Conservation (phyloP, 1,140 invertebrate species). For the Phthorimaea operculella region DNA sequence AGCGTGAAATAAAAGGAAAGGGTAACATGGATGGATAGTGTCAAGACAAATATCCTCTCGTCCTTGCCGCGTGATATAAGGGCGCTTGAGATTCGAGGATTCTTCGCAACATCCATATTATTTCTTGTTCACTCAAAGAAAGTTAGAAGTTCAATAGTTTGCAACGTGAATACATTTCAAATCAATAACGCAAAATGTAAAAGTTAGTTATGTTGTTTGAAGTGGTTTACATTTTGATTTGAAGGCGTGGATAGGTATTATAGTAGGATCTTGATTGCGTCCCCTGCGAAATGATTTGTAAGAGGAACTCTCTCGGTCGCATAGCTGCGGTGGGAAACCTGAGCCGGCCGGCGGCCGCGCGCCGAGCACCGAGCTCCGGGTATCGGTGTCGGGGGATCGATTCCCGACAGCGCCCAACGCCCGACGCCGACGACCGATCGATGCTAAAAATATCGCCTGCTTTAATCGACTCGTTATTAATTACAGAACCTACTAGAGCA, state of each 20-base stretch:
- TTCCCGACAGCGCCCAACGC: too few relatives aligned
- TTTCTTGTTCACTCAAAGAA: too few relatives aligned
- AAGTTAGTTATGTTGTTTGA: too few relatives aligned
- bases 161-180: too few relatives aligned
- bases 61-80: conserved; percentile 10
- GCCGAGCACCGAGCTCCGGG: conserved; percentile 27
- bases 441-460: not conserved
- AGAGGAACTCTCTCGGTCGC: conserved; percentile 34
- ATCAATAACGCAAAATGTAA: too few relatives aligned
- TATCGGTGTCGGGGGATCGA: conserved; percentile 32
- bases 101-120: not conserved
- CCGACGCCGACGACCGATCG: not conserved
- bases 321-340: conserved; percentile 34
- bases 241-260: not conserved
- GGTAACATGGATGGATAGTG: conserved; percentile 18
- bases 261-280: conserved; percentile 19
- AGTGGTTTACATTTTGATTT: too few relatives aligned
- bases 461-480: not conserved
- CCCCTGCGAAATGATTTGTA: conserved; percentile 55
- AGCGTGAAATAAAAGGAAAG: conserved; percentile 21
- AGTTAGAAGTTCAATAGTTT: too few relatives aligned
- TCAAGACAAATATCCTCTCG: conserved; percentile 13
- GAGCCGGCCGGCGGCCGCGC: conserved; percentile 23
- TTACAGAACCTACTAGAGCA: too few relatives aligned
- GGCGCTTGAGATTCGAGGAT: not conserved